Base-by-base conservation (phyloP, 2,888 invertebrate species). In the Mellilla xanthometata region DNA sequence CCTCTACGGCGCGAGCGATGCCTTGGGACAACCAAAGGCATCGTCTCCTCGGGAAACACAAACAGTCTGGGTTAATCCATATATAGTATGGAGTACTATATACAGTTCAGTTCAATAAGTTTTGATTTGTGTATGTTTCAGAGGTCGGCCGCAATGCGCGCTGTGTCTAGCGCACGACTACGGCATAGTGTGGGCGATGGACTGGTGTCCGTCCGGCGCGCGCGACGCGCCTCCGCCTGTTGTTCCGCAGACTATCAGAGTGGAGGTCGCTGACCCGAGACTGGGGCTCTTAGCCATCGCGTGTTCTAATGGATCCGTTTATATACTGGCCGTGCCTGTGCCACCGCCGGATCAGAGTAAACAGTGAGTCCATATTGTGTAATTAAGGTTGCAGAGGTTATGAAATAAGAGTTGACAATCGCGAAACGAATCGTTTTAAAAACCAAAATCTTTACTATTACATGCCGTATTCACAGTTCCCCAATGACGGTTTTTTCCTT, bases 131-230 rank as follows among this genome's bases (percentile, higher is more conserved):
- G 3, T 5, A 5, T 23, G 7, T n/a, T 5, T n/a, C 7, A 2
- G 4, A 79, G 81, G 12, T n/a, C n/a, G n/a, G n/a, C 81, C 84
- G 2, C 56, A 68, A 28, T 76, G 94, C 31, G 87, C 81, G 7
- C 89, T 93, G 45, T 91, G 91, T 2, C 68, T 95, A 47, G 91
- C 91, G 1, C 93, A 94, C 60, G 86, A 93, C 22, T 90, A 80
- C 54, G 95, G 95, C 6, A 90, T 92, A 0, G 81, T 94, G 11
- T 94, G 94, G 94, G 87, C 91, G 13, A 79, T 95, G 79, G 92
- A 92, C 59, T 95, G 95, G 95, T 95, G 95, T 72, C 95, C 95
- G 3, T 94, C 94, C 0, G 95, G 95, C 6, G 91, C 92, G 47
- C 92, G 92, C 53, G 91, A 92, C 43, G 3, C 5, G 0, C 24